phyloP scores from a whole-genome alignment of 2,797 vertebrate species.

The Thripadectes ignobilis region DNA sequence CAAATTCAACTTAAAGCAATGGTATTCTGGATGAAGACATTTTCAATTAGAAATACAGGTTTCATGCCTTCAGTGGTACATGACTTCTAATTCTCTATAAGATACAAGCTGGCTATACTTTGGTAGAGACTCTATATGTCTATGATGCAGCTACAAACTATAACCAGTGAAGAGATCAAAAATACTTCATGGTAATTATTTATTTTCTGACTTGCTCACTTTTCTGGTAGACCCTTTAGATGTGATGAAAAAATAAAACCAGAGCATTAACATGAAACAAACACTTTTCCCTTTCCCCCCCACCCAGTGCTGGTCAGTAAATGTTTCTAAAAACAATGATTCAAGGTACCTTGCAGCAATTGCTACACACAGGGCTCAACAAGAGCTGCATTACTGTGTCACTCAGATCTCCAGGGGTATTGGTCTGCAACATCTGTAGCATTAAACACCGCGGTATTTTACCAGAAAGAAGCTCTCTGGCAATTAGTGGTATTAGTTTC shows the following conservation, averaged over 20 bases:
- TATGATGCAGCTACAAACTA: not conserved
- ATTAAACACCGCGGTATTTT: not conserved
- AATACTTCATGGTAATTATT: not conserved
- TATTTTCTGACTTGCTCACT: not conserved
- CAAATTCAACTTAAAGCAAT: not conserved
- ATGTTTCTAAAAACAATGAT: not conserved
- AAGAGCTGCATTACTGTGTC: rapidly evolving
- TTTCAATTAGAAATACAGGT: not conserved
- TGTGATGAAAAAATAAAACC: not conserved
- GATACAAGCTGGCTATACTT: not conserved
- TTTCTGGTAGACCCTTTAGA: not conserved
- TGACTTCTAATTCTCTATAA: not conserved
- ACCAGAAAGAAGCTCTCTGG: not conserved
- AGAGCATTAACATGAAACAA: not conserved
- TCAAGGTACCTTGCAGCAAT: rapidly evolving
- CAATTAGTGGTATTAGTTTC: not conserved
- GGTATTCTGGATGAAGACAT: not conserved
- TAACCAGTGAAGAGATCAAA: not conserved
- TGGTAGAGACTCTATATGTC: not conserved
- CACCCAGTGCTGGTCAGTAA: not conserved
- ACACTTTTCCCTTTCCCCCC: not conserved
- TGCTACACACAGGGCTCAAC: not conserved
- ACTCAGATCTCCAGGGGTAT: not conserved
- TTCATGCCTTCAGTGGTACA: not conserved
- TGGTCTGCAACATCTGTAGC: not conserved